Conservation (phyloP, 2,888 invertebrate species). For the Papilio elwesi region DNA sequence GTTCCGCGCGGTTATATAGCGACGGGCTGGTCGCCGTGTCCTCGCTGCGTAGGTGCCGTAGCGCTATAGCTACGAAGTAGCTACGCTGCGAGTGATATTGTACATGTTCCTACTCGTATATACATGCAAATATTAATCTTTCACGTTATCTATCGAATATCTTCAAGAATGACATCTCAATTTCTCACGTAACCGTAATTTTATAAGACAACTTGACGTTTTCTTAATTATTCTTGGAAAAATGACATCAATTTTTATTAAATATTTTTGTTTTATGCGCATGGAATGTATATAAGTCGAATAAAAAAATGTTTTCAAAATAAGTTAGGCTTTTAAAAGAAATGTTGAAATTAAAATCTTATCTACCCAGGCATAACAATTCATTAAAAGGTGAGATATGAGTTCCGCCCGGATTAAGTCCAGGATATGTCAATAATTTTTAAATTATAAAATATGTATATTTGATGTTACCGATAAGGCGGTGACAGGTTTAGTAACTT, state of each 20-base stretch:
- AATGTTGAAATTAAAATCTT: too few species aligned
- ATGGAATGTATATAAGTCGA: not conserved
- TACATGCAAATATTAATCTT: conserved; percentile 27
- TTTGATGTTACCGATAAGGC: too few species aligned
- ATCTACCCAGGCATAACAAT: too few species aligned
- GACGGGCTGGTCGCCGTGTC: conserved; percentile 53
- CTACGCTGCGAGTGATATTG: conserved; percentile 36
- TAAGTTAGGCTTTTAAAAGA: too few species aligned
- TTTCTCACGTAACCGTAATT: conserved; percentile 20
- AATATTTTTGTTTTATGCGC: not conserved
- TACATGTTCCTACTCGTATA: conserved; percentile 21
- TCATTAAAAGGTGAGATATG: too few species aligned
- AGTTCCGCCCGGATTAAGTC: too few species aligned
- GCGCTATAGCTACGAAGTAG: conserved; percentile 47
- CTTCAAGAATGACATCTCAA: conserved; percentile 37
- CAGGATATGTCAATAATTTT: too few species aligned
- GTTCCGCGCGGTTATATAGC: conserved; percentile 70
- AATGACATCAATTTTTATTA: not conserved
- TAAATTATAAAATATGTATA: too few species aligned
- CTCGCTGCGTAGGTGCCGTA: conserved; percentile 61
- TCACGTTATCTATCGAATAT: conserved; percentile 31
- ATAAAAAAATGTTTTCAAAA: too few species aligned
- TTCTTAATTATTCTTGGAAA: conserved; percentile 13
- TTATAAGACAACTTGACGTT: conserved; percentile 27
- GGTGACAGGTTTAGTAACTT: too few species aligned